Evolutionary conservation across 1,140 invertebrate species (phyloP), one percentile per base, ranked within the genome.

Genomic region (Drosophila parvula): DNA sequence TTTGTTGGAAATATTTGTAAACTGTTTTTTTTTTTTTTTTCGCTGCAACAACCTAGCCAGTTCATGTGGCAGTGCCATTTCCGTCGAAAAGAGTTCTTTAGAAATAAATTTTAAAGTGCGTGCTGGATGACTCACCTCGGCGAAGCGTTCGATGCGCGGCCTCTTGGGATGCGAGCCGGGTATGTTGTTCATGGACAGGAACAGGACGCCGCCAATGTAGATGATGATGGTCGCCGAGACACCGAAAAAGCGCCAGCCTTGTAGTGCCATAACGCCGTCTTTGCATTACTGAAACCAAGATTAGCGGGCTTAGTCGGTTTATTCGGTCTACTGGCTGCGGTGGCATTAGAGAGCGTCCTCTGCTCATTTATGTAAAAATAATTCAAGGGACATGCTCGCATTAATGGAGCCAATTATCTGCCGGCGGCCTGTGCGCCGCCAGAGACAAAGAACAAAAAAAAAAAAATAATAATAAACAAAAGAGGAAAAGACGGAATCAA

Each of bases 131-230:
- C 69, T 77, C 78, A 92, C 91, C 82, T 92, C 83, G 55, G 88
- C 79, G 47, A 88, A 91, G 22, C 82, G 78, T 48, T 82, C 81
- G 70, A 77, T 88, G 47, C 74, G 77, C 41, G 70, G 71, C 55
- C 80, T 80, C 82, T 84, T 90, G 64, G 83, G 90, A 78, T 90
- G 86, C 55, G 93, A 90, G 62, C 93, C 93, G 67, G 94, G 93
- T 41, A 94, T 86, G 69, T 93, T 94, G 56, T 94, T 92, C 34
- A 94, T 93, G 45, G 94, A 94, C 32, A 94, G 91, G 67, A 94
- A 90, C 14, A 94, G 81, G 14, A 94, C 93, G 41, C 93, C 93
- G 51, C 92, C 92, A 65, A 94, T 90, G 79, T 94, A 94, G 44
- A 93, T 83, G 70, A 93, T 88, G 63, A 94, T 91, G 63, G 94